Evolutionary conservation across 2,113 vertebrate genomes (phyloP).

Genomic region (Solea solea): DNA sequence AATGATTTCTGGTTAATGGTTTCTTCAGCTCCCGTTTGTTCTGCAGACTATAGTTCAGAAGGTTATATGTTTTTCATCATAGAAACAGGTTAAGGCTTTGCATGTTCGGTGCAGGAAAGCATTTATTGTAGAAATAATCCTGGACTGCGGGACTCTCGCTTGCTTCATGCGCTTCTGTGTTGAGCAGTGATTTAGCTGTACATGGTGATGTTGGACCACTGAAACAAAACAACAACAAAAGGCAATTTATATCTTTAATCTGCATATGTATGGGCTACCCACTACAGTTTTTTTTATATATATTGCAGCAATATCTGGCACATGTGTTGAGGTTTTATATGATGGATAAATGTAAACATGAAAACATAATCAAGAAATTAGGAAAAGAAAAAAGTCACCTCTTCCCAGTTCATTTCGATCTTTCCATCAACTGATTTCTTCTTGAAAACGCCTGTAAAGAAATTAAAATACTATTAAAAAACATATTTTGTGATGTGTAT

Average conservation of each 20-base stretch:
- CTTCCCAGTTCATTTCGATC: constrained; percentile 18
- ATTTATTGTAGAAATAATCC: background rate
- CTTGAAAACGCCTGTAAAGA: constrained; percentile 20
- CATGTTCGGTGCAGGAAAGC: background rate
- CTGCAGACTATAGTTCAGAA: background rate
- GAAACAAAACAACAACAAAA: constrained; percentile 17
- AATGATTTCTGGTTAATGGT: constrained; percentile 6
- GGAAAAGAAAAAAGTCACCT: constrained; percentile 21
- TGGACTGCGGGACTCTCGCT: background rate
- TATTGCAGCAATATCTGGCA: too few species aligned
- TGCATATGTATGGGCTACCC: too few species aligned
- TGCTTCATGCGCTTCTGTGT: background rate
- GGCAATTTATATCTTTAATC: background rate
- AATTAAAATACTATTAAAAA: background rate
- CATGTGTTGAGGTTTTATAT: too few species aligned
- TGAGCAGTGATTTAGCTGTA: constrained; percentile 31
- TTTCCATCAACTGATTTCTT: constrained; percentile 19
- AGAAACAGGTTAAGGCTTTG: background rate
- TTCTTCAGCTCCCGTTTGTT: background rate
- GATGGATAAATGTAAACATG: too few species aligned
- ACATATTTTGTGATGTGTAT: background rate
- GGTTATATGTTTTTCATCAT: background rate
- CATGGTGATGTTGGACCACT: constrained; percentile 20
- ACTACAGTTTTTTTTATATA: too few species aligned
- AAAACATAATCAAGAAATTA: background rate